Base-by-base conservation (phyloP, 2,888 invertebrate genomes). In the Callosobruchus maculatus region DNA sequence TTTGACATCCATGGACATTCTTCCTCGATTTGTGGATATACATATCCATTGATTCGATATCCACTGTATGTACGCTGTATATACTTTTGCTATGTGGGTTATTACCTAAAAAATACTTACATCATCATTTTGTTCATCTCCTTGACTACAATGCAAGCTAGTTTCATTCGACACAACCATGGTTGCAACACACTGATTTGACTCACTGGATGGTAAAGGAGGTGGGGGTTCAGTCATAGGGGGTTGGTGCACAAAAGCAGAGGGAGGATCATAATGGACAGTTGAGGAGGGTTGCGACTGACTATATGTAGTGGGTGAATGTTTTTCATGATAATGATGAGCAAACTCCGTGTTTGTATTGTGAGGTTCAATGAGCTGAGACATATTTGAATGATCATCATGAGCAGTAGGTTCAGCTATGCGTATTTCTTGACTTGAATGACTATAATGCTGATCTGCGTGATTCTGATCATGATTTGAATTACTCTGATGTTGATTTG, bases 281-380 rank as follows among this genome's bases (percentile, higher is more conserved):
- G 72, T 73, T 49, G 49, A 18, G 13, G 7, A 49, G 76, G 74
- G 30, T 71, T 71, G 74, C 76, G 75, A 76, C 76, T 79, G 79
- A 81, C 79, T 81, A 74, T 79, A 72, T 30, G 21, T 30, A 26
- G 71, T 30, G 75, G 74, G 75, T 77, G 76, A 76, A 75, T 49
- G 18, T 3, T 49, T 49, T 49, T 49, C 49, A 49, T 49, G 49
- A 49, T 49, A 7, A 74, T 78, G 76, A 79, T 78, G 75, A 74
- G 78, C 81, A 82, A 78, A 79, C 76, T 77, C 78, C 78, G 73
- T 75, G 80, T 82, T 84, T 84, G 85, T 85, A 85, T 85, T 84
- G 78, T 82, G 85, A 85, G 84, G 82, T 84, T 85, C 84, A 81
- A 82, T 77, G 79, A 80, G 81, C 81, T 81, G 77, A 76, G 49